These are phyloP conservation scores for Papilio helenus DNA, from an alignment of 1,140 invertebrate genomes.

Conservation along the genomic window DNA sequence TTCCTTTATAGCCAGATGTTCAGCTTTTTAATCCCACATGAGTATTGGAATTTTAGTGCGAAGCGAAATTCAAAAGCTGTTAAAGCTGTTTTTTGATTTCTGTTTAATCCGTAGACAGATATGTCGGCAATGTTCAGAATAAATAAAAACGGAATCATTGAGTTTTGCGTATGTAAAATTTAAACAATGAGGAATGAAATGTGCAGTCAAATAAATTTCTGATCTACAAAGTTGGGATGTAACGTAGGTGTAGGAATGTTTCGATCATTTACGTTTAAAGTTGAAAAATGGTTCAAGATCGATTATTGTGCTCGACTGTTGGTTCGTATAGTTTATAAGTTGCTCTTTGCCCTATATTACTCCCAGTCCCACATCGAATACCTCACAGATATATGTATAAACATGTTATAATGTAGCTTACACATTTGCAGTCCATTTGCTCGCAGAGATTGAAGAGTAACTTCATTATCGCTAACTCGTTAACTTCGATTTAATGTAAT, in stretches of 20 bases:
- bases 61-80: not conserved
- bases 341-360: not conserved
- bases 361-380: not conserved
- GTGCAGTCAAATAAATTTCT: no score
- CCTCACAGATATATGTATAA: not conserved
- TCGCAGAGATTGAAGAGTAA: not conserved
- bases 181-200: no score
- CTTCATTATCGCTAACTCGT: slow-evolving; percentile 7
- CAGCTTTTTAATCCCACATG: not conserved
- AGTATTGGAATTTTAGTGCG: not conserved
- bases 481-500: slow-evolving; percentile 24
- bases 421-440: slow-evolving; percentile 19
- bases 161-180: not conserved
- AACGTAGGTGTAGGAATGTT: no score
- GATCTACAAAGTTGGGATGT: no score
- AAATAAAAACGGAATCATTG: slow-evolving; percentile 2
- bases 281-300: no score
- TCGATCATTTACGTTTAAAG: no score
- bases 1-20: not conserved
- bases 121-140: not conserved
- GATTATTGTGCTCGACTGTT: no score
- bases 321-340: not conserved
- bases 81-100: slow-evolving; percentile 3
- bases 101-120: not conserved
- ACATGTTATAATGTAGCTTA: not conserved